These are phyloP conservation scores for Potamarius usumacintae DNA, from an alignment of 2,113 vertebrate genomes.

Conservation along the genomic window DNA sequence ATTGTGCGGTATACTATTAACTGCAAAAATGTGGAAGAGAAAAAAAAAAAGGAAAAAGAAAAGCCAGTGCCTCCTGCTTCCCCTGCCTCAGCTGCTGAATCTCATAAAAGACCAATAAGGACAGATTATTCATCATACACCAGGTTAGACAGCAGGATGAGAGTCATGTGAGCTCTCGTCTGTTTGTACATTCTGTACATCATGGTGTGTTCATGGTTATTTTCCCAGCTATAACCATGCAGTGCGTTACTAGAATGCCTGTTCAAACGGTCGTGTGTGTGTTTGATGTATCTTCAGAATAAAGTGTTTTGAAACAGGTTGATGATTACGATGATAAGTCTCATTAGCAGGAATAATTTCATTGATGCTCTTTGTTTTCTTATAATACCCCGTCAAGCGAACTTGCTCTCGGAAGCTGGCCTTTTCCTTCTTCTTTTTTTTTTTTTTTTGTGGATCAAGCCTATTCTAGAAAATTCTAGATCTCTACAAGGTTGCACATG, in stretches of 20 bases:
- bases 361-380: neutral
- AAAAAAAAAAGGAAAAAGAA: neutral
- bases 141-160: constrained; percentile 68
- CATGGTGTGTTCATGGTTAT: neutral
- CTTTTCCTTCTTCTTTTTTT: neutral
- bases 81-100: constrained; percentile 65
- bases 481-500: constrained; percentile 72
- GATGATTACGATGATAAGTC: neutral
- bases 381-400: no score
- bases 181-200: constrained; percentile 28
- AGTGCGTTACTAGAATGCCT: neutral
- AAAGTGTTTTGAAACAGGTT: neutral
- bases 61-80: neutral
- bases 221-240: neutral
- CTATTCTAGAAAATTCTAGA: constrained; percentile 73
- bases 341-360: neutral
- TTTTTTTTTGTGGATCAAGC: constrained; percentile 57
- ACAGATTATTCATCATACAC: constrained; percentile 73
- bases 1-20: constrained; percentile 38
- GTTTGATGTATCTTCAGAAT: neutral
- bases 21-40: constrained; percentile 61
- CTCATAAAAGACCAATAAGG: constrained; percentile 76
- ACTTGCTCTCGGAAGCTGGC: neutral
- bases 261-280: neutral
- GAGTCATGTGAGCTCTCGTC: constrained; percentile 64